Evolutionary conservation across 2,888 invertebrate species (phyloP), one percentile per base, ranked within the genome.

Genomic region (Chamaedrilus cognettii): DNA sequence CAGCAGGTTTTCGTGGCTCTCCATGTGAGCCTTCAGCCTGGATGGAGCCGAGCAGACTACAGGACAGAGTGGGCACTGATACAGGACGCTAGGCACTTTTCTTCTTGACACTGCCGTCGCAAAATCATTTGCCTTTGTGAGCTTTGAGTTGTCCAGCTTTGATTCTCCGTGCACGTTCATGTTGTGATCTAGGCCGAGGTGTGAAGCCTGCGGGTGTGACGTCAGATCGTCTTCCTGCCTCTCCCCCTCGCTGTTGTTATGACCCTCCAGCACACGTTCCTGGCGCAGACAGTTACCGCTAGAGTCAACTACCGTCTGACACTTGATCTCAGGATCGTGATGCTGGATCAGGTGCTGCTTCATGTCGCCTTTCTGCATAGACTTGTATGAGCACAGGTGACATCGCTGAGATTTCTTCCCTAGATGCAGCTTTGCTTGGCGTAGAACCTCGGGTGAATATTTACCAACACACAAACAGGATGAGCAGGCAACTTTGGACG

Each of bases 401-500:
- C 86, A 86, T 23, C 23, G 52, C 68, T 80, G 81, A 0, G 85
- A 84, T 64, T 85, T 82, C 31, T 83, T 83, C 49, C 78, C 80
- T 1, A 80, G 81, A 75, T 86, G 86, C 19, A 82, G 77, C 51
- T 83, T 74, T 63, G 84, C 83, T 73, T 86, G 86, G 1, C 85
- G 78, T 65, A 85, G 84, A 75, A 86, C 80, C 72, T 85, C 85
- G 2, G 84, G 82, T 42, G 83, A 84, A 78, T 82, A 85, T 63
- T 82, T 83, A 11, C 83, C 83, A 2, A 77, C 74, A 65, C 78
- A 82, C 2, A 74, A 69, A 69, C 92, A 92, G 74, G 88, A 87
- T 58, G 87, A 87, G 77, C 92, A 92, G 76, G 88, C 89, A 78
- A 88, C 88, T 19, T 33, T 34, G 26, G 55, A 52, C 28, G 23